These are phyloP conservation scores for Cuniculus paca DNA, from an alignment of 2,797 vertebrate species.

Conservation along the genomic window DNA sequence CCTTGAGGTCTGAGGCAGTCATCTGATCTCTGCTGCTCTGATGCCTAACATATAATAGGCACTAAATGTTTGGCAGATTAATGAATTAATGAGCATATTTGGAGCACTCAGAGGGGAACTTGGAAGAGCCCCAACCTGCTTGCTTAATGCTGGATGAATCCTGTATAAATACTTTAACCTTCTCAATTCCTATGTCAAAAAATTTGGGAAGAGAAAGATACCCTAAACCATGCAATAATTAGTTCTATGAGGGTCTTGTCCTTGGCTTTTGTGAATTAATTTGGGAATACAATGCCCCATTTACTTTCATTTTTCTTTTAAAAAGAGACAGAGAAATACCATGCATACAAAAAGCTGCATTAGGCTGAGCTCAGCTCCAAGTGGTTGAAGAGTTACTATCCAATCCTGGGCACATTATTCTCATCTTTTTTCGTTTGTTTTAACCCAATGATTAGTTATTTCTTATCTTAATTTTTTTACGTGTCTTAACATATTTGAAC, in stretches of 20 bases:
- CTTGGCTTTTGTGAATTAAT: conserved; percentile 79
- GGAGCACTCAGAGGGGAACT: background rate
- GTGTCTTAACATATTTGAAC: conserved; percentile 76
- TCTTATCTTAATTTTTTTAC: conserved; percentile 60
- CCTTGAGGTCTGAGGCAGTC: background rate
- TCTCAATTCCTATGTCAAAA: conserved; percentile 40
- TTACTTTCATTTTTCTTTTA: conserved; percentile 81
- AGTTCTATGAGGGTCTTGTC: conserved; percentile 71
- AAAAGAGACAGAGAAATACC: conserved; percentile 71
- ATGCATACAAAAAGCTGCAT: conserved; percentile 73
- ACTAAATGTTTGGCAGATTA: conserved; percentile 58
- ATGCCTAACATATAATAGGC: background rate
- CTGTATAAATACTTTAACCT: background rate
- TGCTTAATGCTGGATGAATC: conserved; percentile 5
- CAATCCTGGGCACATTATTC: conserved; percentile 40
- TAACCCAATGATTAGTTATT: conserved; percentile 79
- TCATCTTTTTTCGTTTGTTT: conserved; percentile 75
- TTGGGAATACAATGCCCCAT: conserved; percentile 75
- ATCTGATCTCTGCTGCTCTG: conserved; percentile 24
- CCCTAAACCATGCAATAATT: conserved; percentile 57
- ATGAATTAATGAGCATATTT: conserved; percentile 61
- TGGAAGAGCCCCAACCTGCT: background rate
- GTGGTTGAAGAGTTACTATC: conserved; percentile 68
- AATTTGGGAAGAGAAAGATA: conserved; percentile 48
- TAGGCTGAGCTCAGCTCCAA: conserved; percentile 57